Evolutionary conservation across 2,888 invertebrate species (phyloP).

Genomic region (Clostera curtula): DNA sequence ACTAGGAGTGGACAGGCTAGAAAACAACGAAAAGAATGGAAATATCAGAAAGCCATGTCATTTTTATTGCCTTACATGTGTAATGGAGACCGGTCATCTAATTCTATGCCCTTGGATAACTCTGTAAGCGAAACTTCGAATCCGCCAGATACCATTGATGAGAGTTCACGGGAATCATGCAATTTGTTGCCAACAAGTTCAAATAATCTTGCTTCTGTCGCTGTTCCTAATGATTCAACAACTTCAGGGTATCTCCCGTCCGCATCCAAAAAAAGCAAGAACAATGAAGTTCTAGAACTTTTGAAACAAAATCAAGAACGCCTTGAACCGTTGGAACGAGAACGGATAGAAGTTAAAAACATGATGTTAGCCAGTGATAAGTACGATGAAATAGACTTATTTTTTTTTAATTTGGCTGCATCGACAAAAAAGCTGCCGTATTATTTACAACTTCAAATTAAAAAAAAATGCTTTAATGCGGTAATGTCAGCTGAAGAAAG

Average conservation of each 20-base stretch:
- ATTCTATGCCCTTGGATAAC: slow-evolving; percentile 8
- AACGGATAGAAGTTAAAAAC: slow-evolving; percentile 14
- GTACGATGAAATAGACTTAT: slow-evolving; percentile 10
- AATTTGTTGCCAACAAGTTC: slow-evolving; percentile 10
- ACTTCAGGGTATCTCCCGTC: slow-evolving; percentile 9
- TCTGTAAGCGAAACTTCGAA: slow-evolving; percentile 9
- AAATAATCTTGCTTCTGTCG: slow-evolving; percentile 11
- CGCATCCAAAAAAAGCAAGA: slow-evolving; percentile 15
- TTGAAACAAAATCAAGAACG: slow-evolving; percentile 14
- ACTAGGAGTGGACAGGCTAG: slow-evolving; percentile 5
- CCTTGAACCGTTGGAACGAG: slow-evolving; percentile 11
- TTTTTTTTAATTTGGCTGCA: slow-evolving; percentile 10
- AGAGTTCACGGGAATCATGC: slow-evolving; percentile 10
- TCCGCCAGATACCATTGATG: slow-evolving; percentile 10
- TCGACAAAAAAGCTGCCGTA: slow-evolving; percentile 12
- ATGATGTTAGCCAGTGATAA: slow-evolving; percentile 10
- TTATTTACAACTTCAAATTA: slow-evolving; percentile 17
- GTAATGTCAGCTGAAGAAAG: slow-evolving; percentile 10
- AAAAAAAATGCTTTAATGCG: slow-evolving; percentile 13
- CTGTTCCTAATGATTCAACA: slow-evolving; percentile 10
- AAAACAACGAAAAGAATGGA: slow-evolving; percentile 3
- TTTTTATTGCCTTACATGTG: slow-evolving; percentile 11
- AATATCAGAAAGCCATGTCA: slow-evolving; percentile 6
- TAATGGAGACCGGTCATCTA: slow-evolving; percentile 12
- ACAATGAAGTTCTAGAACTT: slow-evolving; percentile 14